phyloP scores from a whole-genome alignment of 2,797 vertebrate genomes.

The Myripristis murdjan region DNA sequence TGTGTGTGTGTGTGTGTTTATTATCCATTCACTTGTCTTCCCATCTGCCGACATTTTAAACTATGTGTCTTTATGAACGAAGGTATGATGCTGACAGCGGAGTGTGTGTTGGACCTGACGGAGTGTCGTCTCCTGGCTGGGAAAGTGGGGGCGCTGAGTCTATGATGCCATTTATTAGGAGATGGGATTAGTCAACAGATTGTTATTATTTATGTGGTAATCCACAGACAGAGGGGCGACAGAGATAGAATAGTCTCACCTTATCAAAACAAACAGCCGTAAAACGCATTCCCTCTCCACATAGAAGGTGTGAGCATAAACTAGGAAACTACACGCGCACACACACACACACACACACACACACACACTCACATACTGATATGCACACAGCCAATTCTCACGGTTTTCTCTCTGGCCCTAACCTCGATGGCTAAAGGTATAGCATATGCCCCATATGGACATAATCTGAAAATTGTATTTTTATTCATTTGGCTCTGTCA shows the following conservation, averaged over 20 bases:
- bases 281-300: conserved; percentile 44
- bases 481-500: conserved; percentile 4
- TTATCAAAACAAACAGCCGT: conserved; percentile 74
- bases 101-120: conserved; percentile 31
- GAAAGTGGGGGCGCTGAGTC: conserved; percentile 53
- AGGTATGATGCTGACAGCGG: conserved; percentile 10
- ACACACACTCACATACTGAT: no score
- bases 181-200: conserved; percentile 73
- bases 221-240: conserved; percentile 66
- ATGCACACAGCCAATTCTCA: no score
- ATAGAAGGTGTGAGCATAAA: conserved; percentile 45
- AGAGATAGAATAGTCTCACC: conserved; percentile 62
- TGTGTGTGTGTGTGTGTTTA: no score
- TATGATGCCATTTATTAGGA: conserved; percentile 69
- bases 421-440: neutral
- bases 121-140: conserved; percentile 55
- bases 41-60: conserved; percentile 57
- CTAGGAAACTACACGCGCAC: conserved; percentile 4
- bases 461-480: neutral
- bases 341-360: no score
- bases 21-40: conserved; percentile 43
- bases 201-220: conserved; percentile 69
- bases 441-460: no score
- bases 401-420: neutral
- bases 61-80: neutral